Base-by-base conservation (phyloP, 2,113 vertebrate species). In the Ailuropoda melanoleuca region DNA sequence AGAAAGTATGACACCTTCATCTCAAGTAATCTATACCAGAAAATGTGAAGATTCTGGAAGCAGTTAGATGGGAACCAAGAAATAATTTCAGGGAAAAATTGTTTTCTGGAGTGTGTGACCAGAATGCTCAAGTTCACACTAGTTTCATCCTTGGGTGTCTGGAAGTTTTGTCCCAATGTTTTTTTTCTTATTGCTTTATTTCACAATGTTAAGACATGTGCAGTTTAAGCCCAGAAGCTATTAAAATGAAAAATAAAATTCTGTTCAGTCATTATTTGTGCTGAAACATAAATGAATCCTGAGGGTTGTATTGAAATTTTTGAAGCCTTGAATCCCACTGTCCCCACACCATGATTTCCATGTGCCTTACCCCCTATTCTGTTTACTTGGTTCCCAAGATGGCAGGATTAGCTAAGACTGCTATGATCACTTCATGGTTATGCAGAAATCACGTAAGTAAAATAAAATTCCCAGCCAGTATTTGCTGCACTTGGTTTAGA, bases 11-110 rank as follows among this genome's bases (percentile, higher is more conserved):
- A 60, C 70, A 90, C 64, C 23, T 96, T 92, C 13, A 74, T 95
- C 55, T 95, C 96, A 95, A 78, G 60, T 82, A 84, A 95, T 74
- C 50, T 78, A 6, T 96, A 92, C 24, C 62, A 96, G 80, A 90
- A 94, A 93, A 96, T 96, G 66, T 81, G 56, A 87, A 94, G 88
- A 94, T 82, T 72, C 77, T 62, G 26, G n/a, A 89, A 80, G 14
- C n/a, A 81, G 50, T 92, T 95, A 85, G 95, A 72, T 39, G 21
- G 48, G 17, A 85, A 31, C 53, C 10, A 62, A 82, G 80, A 74
- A 84, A 85, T 89, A 96, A 88, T 96, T 83, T 84, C 39, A 84
- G 88, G 81, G 56, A 43, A 92, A 97, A 98, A 87, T 70, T 72
- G 48, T 53, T 72, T 93, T 91, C 55, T 83, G 39, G 50, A 82